Evolutionary conservation across 1,140 invertebrate species (phyloP).

Genomic region (Chionoecetes opilio): DNA sequence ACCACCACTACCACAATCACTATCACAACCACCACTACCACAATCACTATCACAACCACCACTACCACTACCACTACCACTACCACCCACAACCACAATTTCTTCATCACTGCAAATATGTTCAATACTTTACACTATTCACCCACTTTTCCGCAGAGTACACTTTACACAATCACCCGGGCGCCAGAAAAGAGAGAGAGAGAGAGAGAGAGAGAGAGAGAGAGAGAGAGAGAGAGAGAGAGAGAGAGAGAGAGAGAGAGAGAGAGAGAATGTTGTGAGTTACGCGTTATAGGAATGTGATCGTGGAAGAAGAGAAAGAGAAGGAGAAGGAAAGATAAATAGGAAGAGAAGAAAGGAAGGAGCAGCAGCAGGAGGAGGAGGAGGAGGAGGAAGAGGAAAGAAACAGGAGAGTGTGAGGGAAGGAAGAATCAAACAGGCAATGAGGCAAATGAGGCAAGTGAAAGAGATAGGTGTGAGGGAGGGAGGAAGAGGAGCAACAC

Average conservation of each 20-base stretch:
- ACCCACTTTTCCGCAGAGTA: not conserved
- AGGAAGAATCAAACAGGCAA: too few species aligned
- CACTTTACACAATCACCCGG: not conserved
- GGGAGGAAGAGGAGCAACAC: too few species aligned
- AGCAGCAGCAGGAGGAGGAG: not conserved
- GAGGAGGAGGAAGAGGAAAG: not conserved
- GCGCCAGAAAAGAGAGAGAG: not conserved
- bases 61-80: not conserved
- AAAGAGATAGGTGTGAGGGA: too few species aligned
- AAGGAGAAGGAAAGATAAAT: not conserved
- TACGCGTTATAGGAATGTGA: too few species aligned
- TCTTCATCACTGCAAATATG: not conserved
- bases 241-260: constrained; percentile 2
- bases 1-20: too few species aligned
- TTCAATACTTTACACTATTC: not conserved
- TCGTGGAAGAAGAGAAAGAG: too few species aligned
- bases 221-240: constrained; percentile 1
- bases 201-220: constrained; percentile 30
- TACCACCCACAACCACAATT: not conserved
- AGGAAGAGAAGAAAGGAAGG: too few species aligned
- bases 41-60: not conserved
- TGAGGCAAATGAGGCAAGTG: too few species aligned
- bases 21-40: too few species aligned
- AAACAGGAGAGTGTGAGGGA: not conserved
- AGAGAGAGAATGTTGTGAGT: not conserved